phyloP scores from a whole-genome alignment of 2,797 vertebrate genomes.

The Clarias fuscus region DNA sequence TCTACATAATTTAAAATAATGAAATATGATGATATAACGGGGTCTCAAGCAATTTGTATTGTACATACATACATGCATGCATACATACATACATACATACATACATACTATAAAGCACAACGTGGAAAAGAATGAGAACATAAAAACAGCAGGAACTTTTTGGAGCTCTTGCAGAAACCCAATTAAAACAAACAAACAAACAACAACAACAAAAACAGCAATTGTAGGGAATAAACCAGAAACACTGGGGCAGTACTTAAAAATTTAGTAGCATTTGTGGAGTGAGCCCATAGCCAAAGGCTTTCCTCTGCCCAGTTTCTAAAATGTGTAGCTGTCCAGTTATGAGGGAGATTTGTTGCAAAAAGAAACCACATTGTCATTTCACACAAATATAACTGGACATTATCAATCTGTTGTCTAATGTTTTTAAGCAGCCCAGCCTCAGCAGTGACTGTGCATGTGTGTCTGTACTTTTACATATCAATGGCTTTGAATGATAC shows the following conservation, averaged over 20 bases:
- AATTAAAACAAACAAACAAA: too few species aligned
- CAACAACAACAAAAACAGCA: too few species aligned
- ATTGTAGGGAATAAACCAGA: too few species aligned
- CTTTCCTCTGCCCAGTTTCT: too few species aligned
- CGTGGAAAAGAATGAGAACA: background rate
- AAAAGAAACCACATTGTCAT: background rate
- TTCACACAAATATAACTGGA: background rate
- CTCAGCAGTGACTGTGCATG: background rate
- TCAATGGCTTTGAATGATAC: conserved; percentile 41
- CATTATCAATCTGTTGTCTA: background rate
- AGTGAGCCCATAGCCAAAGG: too few species aligned
- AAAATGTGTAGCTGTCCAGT: background rate
- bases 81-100: background rate
- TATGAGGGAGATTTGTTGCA: background rate
- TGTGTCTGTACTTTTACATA: background rate
- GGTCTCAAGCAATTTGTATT: too few species aligned
- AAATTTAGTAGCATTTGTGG: too few species aligned
- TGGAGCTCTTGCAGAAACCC: background rate
- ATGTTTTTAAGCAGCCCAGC: background rate
- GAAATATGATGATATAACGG: too few species aligned
- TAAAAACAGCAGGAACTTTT: background rate
- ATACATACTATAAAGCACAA: background rate
- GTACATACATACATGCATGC: background rate
- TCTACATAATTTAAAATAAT: too few species aligned
- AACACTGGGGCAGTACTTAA: too few species aligned